Percentiles rank a stretch among this genome's conserved stretches.
phyloP scores from a whole-genome alignment of 92 coral and sea anemone species.

The Porites cylindrica region DNA sequence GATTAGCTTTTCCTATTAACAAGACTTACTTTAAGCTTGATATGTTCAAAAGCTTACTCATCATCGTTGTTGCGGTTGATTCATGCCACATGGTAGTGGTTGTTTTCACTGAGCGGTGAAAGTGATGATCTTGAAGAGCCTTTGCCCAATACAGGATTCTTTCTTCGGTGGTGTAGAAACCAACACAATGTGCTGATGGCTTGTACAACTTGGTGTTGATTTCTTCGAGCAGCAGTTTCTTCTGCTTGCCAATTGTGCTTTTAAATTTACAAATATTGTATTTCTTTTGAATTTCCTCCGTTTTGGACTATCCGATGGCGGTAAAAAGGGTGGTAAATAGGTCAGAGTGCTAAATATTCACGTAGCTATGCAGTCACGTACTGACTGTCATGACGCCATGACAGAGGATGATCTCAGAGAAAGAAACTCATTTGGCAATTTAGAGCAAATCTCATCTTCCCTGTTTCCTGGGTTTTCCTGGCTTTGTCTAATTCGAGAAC shows the following conservation, averaged over 20 bases:
- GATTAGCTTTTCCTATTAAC: too few species aligned
- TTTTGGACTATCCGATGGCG: not conserved
- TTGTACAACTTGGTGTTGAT: constrained; percentile 18
- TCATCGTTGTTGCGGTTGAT: not conserved
- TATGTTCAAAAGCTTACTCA: too few species aligned
- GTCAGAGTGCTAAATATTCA: too few species aligned
- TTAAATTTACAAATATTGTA: not conserved
- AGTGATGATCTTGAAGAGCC: constrained; percentile 16
- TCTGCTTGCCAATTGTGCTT: constrained; percentile 5
- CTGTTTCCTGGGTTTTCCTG: constrained; percentile 5
- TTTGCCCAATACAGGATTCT: constrained; percentile 31
- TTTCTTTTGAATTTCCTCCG: constrained; percentile 20
- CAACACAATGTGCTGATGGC: constrained; percentile 21
- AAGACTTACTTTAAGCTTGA: too few species aligned
- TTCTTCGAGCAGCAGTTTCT: constrained; percentile 21
- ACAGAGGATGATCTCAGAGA: not conserved
- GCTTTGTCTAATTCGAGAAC: constrained; percentile 2
- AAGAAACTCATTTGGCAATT: not conserved
- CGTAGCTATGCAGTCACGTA: too few species aligned
- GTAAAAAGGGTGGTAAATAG: too few species aligned
- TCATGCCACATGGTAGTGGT: constrained; percentile 20
- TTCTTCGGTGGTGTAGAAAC: constrained; percentile 13
- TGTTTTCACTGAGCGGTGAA: constrained; percentile 21
- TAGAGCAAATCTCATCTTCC: constrained; percentile 6
- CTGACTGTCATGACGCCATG: too few species aligned